Conservation (phyloP, 1,140 invertebrate genomes). For the Drosophila novamexicana region DNA sequence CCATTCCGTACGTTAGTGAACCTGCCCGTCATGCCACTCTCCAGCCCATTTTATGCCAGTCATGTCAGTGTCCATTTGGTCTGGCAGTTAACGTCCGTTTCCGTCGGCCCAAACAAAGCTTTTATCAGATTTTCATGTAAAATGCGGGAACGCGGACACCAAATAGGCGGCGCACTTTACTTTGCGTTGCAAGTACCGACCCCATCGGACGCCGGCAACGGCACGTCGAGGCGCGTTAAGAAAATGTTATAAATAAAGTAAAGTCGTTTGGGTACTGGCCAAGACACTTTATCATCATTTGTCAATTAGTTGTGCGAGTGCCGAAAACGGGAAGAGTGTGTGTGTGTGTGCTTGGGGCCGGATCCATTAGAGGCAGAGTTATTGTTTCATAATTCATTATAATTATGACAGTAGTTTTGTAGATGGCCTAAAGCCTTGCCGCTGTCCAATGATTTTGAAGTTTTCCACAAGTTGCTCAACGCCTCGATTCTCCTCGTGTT, state of each 20-base stretch:
- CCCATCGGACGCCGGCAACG: not conserved
- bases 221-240: conserved; percentile 47
- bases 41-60: conserved; percentile 39
- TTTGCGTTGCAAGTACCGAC: not conserved
- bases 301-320: conserved; percentile 71
- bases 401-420: conserved; percentile 74
- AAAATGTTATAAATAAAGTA: conserved; percentile 44
- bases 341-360: conserved; percentile 14
- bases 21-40: conserved; percentile 27
- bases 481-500: not conserved
- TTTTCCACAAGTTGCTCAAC: conserved; percentile 26
- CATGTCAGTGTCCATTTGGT: conserved; percentile 72
- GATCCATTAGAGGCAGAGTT: conserved; percentile 48
- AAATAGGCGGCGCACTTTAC: conserved; percentile 12
- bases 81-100: conserved; percentile 78
- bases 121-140: conserved; percentile 75
- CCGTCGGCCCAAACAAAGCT: conserved; percentile 74
- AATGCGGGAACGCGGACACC: conserved; percentile 32
- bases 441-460: conserved; percentile 51
- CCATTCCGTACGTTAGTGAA: not conserved
- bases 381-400: conserved; percentile 78
- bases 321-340: conserved; percentile 7
- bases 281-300: conserved; percentile 80
- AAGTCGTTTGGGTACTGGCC: conserved; percentile 41
- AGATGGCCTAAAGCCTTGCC: conserved; percentile 38